Evolutionary conservation across 2,113 vertebrate genomes (phyloP), one percentile per base, ranked within the genome.

Genomic region (Aix galericulata): DNA sequence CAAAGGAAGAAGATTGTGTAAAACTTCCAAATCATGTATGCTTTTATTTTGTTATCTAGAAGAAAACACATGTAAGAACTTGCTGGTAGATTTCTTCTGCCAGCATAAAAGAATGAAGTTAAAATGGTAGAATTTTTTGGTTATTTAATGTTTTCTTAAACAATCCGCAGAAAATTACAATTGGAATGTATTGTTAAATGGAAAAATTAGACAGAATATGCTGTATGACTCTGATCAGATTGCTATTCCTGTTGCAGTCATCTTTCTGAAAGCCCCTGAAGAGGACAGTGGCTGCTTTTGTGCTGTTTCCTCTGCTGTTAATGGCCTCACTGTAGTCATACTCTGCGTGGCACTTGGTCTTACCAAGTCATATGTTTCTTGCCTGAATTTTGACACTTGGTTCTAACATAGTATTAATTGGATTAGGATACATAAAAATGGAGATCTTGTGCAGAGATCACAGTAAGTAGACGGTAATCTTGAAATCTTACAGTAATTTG

Each of bases 221-320:
- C 42, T 75, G 25, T 56, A 5, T 68, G 66, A 42, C 64, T 73
- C 44, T 86, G 77, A 75, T 55, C 66, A 86, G 81, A 25, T 68
- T 82, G 77, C 73, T 94, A 0, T 55, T 95, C 68, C 63, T 91
- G 72, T 38, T 83, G 50, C 66, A 63, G 46, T 77, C 67, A 27
- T 34, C 48, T 88, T 78, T 95, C n/a, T 58, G 53, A 58, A 59
- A 86, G 71, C n/a, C 55, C 62, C 53, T 66, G 68, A 31, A 42
- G 83, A 86, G 86, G 78, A 66, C 71, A 81, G 86, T 31, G 88
- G 77, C 68, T 92, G 78, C 59, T 89, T 68, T 68, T 85, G 89
- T 72, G 18, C 32, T 21, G 34, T 6, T 91, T 34, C 13, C 60
- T 71, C 38, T 82, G 91, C 71, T 77, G 25, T 75, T 83, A 29